Evolutionary conservation across 2,113 vertebrate genomes (phyloP).

Genomic region (Microcebus lehilahytsara): DNA sequence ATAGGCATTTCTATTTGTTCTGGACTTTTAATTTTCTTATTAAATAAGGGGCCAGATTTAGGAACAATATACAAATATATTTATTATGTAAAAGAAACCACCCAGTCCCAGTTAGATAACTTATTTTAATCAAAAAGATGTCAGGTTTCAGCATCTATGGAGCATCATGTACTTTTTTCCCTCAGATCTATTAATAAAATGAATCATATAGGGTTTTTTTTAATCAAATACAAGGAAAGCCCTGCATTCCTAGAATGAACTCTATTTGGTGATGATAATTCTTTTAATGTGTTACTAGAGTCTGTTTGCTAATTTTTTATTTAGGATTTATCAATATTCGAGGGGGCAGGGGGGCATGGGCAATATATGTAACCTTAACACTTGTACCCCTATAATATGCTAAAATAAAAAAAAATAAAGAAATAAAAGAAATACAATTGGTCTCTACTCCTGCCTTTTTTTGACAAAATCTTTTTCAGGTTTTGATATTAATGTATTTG

Average conservation of each 20-base stretch:
- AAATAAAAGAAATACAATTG: not conserved
- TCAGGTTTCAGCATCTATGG: not conserved
- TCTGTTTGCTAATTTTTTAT: not conserved
- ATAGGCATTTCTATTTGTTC: not conserved
- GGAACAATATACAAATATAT: not conserved
- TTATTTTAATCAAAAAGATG: conserved; percentile 1
- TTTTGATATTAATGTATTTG: not conserved
- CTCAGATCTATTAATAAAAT: not conserved
- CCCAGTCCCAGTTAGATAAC: not conserved
- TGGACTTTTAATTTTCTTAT: not conserved
- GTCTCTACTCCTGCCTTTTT: not conserved
- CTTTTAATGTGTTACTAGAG: not conserved
- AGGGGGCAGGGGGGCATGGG: too few species aligned
- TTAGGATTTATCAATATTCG: not conserved
- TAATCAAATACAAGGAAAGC: not conserved
- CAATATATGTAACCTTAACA: too few species aligned
- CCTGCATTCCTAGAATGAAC: not conserved
- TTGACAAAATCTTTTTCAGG: not conserved
- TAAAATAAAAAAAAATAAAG: too few species aligned
- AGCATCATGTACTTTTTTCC: not conserved
- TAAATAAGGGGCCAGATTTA: not conserved
- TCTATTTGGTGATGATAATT: not conserved
- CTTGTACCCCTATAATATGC: too few species aligned
- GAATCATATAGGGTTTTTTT: not conserved
- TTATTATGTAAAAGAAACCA: not conserved